phyloP scores from a whole-genome alignment of 1,140 invertebrate species.

The Caenorhabditis remanei region DNA sequence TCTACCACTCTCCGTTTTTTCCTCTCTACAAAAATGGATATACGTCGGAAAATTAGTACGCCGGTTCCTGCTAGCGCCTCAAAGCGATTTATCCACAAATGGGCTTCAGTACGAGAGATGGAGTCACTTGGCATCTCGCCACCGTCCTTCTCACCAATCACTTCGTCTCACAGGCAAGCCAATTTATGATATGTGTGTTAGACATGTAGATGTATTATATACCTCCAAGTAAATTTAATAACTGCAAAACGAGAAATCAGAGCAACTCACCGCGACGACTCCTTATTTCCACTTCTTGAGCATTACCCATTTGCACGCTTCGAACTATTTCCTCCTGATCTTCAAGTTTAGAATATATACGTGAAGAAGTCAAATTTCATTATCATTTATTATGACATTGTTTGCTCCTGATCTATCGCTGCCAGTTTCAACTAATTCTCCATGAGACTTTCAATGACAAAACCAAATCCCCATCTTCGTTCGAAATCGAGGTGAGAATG shows the following conservation, averaged over 20 bases:
- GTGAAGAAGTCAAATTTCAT: neutral
- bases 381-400: constrained; percentile 31
- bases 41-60: constrained; percentile 51
- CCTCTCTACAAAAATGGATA: constrained; percentile 31
- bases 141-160: constrained; percentile 2
- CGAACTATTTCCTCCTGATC: constrained; percentile 15
- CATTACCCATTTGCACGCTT: constrained; percentile 13
- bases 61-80: constrained; percentile 19
- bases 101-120: constrained; percentile 51
- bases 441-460: constrained; percentile 10
- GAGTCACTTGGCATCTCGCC: constrained; percentile 39
- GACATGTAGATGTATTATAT: neutral
- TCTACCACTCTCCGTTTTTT: neutral
- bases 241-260: constrained; percentile 23
- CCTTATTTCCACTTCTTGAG: constrained; percentile 14
- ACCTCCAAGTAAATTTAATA: neutral
- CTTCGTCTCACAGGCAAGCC: constrained; percentile 41
- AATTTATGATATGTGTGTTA: neutral
- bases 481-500: constrained; percentile 13
- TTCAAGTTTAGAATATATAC: neutral
- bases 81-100: constrained; percentile 42
- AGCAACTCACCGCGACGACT: neutral
- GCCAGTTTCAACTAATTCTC: neutral
- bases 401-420: neutral
- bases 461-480: neutral